These are phyloP conservation scores for Lanistes nyassanus DNA, from an alignment of 1,140 invertebrate species.

Conservation along the genomic window DNA sequence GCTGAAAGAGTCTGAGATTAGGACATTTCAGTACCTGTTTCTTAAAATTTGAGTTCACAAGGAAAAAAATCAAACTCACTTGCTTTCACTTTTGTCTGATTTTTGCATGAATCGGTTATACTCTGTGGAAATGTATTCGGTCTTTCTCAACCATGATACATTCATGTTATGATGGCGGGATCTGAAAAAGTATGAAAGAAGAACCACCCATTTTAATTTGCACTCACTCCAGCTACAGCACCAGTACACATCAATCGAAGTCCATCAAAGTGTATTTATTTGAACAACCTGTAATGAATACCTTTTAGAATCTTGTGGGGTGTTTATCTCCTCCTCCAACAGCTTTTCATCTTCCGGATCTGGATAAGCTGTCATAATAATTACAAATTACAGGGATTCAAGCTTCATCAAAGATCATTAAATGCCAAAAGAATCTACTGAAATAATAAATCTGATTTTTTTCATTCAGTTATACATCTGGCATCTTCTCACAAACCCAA, in stretches of 20 bases:
- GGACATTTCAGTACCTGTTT: too few species aligned
- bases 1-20: too few species aligned
- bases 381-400: too few species aligned
- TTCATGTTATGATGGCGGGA: slow-evolving; percentile 74
- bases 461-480: not conserved
- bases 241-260: not conserved
- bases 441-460: not conserved
- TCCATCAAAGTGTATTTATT: not conserved
- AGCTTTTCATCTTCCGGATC: slow-evolving; percentile 93
- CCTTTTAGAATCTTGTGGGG: slow-evolving; percentile 87
- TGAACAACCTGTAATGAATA: slow-evolving; percentile 36
- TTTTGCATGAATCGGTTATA: slow-evolving; percentile 94
- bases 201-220: not conserved
- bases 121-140: slow-evolving; percentile 98
- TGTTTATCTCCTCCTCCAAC: slow-evolving; percentile 90
- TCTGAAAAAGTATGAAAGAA: slow-evolving; percentile 45
- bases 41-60: too few species aligned
- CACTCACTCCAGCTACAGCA: not conserved
- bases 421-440: not conserved
- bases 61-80: slow-evolving; percentile 51
- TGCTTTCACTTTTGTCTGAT: slow-evolving; percentile 95
- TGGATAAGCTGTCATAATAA: slow-evolving; percentile 68
- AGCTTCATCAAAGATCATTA: not conserved
- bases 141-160: slow-evolving; percentile 76
- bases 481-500: too few species aligned